Conservation (phyloP, 2,888 invertebrate genomes). For the Drosophila prolongata region DNA sequence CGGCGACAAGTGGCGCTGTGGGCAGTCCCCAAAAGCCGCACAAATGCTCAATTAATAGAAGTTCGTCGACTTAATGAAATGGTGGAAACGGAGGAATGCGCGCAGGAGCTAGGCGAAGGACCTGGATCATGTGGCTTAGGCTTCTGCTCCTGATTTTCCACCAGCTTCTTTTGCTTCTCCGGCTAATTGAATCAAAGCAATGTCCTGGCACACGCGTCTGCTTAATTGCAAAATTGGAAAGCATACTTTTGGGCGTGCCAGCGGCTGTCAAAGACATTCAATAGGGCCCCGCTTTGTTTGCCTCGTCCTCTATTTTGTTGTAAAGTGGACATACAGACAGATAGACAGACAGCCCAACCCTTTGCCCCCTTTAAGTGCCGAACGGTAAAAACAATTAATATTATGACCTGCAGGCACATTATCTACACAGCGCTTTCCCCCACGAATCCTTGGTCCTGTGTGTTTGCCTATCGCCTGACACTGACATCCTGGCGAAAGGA, state of each 20-base stretch:
- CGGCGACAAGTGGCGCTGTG: conserved; percentile 63
- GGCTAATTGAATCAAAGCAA: conserved; percentile 78
- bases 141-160: conserved; percentile 21
- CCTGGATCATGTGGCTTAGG: conserved; percentile 68
- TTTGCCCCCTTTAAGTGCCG: conserved; percentile 56
- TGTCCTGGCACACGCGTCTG: conserved; percentile 58
- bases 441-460: conserved; percentile 22
- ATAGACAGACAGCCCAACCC: conserved; percentile 34
- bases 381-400: conserved; percentile 73
- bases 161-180: conserved; percentile 10
- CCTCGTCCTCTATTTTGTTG: neutral
- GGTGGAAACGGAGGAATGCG: conserved; percentile 35
- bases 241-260: conserved; percentile 64
- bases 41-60: conserved; percentile 80
- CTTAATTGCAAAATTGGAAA: conserved; percentile 76
- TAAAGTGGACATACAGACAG: conserved; percentile 18
- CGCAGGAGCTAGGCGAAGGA: conserved; percentile 40
- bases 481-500: conserved; percentile 64
- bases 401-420: conserved; percentile 79
- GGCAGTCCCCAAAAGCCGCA: conserved; percentile 60
- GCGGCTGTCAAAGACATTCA: conserved; percentile 70
- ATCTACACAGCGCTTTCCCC: conserved; percentile 38
- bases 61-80: conserved; percentile 70
- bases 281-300: conserved; percentile 32
- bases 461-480: conserved; percentile 67